Percentiles rank a stretch among this genome's conserved stretches.
Conservation (phyloP, 2,888 invertebrate genomes). For the Hymenopus coronatus region DNA sequence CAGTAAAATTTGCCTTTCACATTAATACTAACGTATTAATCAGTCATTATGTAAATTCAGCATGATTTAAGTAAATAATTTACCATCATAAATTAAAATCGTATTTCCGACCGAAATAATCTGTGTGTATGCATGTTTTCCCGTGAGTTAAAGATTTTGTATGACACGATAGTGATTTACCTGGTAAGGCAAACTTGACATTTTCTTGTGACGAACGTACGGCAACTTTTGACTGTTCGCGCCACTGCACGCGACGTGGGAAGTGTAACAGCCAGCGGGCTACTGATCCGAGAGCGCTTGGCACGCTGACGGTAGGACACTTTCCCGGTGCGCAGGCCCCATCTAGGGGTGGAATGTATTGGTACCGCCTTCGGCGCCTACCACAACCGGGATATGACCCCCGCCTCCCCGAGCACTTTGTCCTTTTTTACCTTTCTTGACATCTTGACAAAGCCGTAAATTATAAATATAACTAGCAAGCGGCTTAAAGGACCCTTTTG, state of each 20-base stretch:
- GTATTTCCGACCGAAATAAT: neutral
- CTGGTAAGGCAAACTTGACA: neutral
- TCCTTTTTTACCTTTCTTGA: neutral
- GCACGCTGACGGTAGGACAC: neutral
- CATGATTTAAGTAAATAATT: neutral
- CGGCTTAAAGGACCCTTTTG: too few species aligned
- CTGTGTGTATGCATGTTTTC: neutral
- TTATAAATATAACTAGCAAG: neutral
- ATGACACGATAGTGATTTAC: neutral
- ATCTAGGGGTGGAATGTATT: neutral
- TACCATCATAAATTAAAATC: neutral
- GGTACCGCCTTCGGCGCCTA: neutral
- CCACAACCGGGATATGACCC: too few species aligned
- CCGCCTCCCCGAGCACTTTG: neutral
- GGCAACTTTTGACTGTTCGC: neutral
- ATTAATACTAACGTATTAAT: neutral
- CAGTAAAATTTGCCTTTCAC: neutral
- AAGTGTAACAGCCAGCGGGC: neutral
- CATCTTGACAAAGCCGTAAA: neutral
- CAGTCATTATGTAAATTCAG: neutral
- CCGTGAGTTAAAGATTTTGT: neutral
- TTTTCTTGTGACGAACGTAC: neutral
- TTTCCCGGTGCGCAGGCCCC: neutral
- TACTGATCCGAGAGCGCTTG: neutral
- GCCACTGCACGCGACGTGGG: neutral